phyloP scores from a whole-genome alignment of 2,113 vertebrate species.

The Pollimyrus isidori region DNA sequence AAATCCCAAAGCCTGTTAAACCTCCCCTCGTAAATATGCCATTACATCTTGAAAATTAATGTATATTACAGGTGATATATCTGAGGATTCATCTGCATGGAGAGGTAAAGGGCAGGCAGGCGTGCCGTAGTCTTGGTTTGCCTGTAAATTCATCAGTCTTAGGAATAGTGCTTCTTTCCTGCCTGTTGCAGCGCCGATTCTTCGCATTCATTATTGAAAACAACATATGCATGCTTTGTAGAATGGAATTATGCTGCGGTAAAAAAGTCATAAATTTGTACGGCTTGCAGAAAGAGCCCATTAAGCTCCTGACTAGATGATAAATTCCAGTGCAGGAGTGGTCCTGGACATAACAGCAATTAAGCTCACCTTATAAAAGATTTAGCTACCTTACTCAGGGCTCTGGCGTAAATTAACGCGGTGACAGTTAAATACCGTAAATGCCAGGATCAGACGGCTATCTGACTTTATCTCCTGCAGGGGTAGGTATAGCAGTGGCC shows the following conservation, averaged over 20 bases:
- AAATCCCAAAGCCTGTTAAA: background rate
- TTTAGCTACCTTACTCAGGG: conserved; percentile 43
- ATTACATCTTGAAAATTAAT: conserved; percentile 3
- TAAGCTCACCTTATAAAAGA: conserved; percentile 48
- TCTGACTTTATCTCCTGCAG: background rate
- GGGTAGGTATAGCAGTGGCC: background rate
- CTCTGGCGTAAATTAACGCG: conserved; percentile 46
- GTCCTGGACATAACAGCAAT: conserved; percentile 19
- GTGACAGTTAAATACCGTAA: conserved; percentile 12
- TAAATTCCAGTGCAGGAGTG: conserved; percentile 39
- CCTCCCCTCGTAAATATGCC: background rate
- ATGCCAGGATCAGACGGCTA: background rate
- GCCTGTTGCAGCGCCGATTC: conserved; percentile 22
- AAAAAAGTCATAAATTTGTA: conserved; percentile 43
- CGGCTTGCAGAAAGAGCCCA: conserved; percentile 39
- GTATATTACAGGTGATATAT: background rate
- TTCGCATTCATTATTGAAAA: conserved; percentile 40
- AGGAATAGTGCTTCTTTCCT: background rate
- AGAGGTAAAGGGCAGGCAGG: background rate
- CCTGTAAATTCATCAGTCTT: conserved; percentile 10
- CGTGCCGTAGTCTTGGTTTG: background rate
- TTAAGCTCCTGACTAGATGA: conserved; percentile 49
- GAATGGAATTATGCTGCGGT: conserved; percentile 34
- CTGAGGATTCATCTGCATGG: background rate
- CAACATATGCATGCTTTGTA: conserved; percentile 25